phyloP scores from a whole-genome alignment of 2,888 invertebrate genomes.

The Gibbula magus region DNA sequence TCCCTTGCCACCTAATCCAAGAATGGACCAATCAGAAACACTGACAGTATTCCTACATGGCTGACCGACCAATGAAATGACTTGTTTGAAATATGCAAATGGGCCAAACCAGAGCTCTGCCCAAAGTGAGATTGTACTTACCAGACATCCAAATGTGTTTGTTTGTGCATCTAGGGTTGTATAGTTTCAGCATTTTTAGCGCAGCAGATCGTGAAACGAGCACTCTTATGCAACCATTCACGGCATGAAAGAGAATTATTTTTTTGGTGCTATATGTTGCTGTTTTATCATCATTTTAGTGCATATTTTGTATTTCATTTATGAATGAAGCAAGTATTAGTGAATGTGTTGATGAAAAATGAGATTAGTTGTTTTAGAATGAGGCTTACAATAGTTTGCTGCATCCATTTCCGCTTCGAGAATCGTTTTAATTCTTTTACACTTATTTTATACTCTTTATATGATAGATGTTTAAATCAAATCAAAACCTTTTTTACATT shows the following conservation, averaged over 20 bases:
- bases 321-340: neutral
- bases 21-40: constrained; percentile 9
- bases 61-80: constrained; percentile 15
- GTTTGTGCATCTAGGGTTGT: neutral
- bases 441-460: no score
- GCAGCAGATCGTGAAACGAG: neutral
- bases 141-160: neutral
- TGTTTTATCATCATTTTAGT: neutral
- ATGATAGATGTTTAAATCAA: no score
- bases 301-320: neutral
- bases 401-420: no score
- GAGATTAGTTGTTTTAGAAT: no score
- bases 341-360: neutral
- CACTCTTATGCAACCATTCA: neutral
- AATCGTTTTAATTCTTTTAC: no score
- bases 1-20: constrained; percentile 13
- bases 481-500: no score
- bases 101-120: constrained; percentile 11
- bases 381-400: no score
- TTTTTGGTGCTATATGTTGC: constrained; percentile 15
- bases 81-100: constrained; percentile 8
- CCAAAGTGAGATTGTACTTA: constrained; percentile 13
- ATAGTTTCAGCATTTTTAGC: neutral
- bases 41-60: constrained; percentile 8
- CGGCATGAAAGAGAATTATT: constrained; percentile 2